phyloP scores from a whole-genome alignment of 2,888 invertebrate species.

The Philaethria dido region DNA sequence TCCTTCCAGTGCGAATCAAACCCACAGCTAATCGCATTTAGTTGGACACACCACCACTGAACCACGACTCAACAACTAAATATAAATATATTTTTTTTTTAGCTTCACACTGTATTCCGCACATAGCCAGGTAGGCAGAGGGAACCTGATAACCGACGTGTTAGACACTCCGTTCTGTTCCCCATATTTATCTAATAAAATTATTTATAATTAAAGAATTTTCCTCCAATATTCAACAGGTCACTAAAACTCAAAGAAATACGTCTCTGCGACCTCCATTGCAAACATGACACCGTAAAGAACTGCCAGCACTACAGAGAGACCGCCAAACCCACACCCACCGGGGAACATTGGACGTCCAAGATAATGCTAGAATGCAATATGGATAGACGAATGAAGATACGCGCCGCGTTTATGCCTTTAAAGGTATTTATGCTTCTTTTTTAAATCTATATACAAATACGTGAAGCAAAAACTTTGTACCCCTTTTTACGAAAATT shows the following conservation, averaged over 20 bases:
- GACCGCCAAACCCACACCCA: slow-evolving; percentile 57
- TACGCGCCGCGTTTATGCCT: slow-evolving; percentile 61
- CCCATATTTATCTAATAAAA: no score
- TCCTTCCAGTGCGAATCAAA: no score
- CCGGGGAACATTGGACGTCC: slow-evolving; percentile 59
- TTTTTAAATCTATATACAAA: no score
- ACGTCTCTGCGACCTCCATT: slow-evolving; percentile 67
- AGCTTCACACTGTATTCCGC: not conserved
- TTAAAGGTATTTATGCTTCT: slow-evolving; percentile 56
- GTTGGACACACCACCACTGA: no score
- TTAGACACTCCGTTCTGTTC: not conserved
- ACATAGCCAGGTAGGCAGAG: no score
- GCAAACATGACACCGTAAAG: slow-evolving; percentile 58
- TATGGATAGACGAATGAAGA: slow-evolving; percentile 60
- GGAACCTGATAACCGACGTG: no score
- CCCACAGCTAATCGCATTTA: no score
- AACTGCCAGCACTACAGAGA: slow-evolving; percentile 60
- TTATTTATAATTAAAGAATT: not conserved
- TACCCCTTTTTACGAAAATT: no score
- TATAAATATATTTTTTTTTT: not conserved
- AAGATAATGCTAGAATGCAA: slow-evolving; percentile 68
- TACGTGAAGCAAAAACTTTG: no score
- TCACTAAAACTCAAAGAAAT: slow-evolving; percentile 69
- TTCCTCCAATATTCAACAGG: slow-evolving; percentile 46
- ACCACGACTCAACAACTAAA: no score